These are phyloP conservation scores for Dipodomys stephensi DNA, from an alignment of 2,113 vertebrate genomes.

Conservation along the genomic window DNA sequence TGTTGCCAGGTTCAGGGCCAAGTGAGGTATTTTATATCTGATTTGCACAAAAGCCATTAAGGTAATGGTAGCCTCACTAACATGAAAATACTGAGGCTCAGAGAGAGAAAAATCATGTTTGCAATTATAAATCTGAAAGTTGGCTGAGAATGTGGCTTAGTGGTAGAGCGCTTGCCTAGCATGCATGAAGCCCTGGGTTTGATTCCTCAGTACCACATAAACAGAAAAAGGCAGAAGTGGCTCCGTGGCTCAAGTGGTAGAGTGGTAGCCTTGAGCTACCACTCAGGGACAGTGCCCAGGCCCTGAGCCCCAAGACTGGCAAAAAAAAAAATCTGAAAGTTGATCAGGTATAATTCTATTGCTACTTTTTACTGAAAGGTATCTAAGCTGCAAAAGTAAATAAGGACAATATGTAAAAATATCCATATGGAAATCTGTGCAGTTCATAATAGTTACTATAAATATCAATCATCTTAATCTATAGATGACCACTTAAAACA, in stretches of 20 bases:
- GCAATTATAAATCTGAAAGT: background rate
- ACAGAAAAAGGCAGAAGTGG: too few species aligned
- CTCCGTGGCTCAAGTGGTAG: too few species aligned
- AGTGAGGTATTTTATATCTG: background rate
- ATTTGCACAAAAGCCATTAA: background rate
- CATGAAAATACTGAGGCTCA: background rate
- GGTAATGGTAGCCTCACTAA: background rate
- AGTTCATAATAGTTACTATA: background rate
- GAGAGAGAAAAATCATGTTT: background rate
- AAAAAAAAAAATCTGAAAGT: background rate
- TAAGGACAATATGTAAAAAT: background rate
- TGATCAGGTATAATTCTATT: background rate
- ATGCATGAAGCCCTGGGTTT: too few species aligned
- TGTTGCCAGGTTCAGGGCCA: background rate
- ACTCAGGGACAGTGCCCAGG: too few species aligned
- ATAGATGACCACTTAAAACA: background rate
- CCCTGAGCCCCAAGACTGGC: too few species aligned
- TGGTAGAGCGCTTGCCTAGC: too few species aligned
- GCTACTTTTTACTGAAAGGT: background rate
- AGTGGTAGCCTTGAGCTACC: too few species aligned
- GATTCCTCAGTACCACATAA: too few species aligned
- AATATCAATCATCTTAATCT: background rate
- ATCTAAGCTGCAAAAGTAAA: background rate
- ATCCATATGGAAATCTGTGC: background rate
- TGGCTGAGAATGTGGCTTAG: too few species aligned